Evolutionary conservation across 2,113 vertebrate species (phyloP).

Genomic region (Thunnus maccoyii): DNA sequence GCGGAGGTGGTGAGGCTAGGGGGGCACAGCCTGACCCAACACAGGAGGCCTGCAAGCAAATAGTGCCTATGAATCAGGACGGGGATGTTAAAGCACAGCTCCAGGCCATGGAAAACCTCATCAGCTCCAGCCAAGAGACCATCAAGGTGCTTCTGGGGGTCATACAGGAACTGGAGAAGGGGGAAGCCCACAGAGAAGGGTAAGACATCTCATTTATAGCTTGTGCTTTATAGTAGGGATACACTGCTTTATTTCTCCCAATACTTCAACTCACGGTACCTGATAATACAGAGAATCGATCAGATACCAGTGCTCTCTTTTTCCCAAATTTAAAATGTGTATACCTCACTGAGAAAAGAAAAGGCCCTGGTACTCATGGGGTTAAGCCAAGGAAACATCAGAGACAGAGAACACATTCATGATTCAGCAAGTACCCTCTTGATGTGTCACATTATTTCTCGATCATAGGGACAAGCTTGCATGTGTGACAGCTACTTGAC

Average conservation of each 20-base stretch:
- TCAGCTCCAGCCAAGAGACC: conserved; percentile 99
- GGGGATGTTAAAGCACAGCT: conserved; percentile 98
- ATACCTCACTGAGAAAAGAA: neutral
- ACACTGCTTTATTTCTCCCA: neutral
- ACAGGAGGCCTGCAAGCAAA: conserved; percentile 91
- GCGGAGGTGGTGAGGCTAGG: conserved; percentile 66
- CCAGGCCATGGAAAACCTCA: conserved; percentile 97
- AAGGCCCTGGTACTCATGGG: neutral
- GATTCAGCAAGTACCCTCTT: conserved; percentile 30
- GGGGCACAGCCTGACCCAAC: conserved; percentile 63
- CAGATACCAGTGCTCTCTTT: neutral
- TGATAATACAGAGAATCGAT: neutral
- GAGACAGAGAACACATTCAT: neutral
- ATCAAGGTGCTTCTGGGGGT: conserved; percentile 98
- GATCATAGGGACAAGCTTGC: conserved; percentile 6
- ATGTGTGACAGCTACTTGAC: conserved; percentile 32
- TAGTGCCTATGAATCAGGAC: conserved; percentile 95
- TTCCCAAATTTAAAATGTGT: neutral
- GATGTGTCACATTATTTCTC: conserved; percentile 24
- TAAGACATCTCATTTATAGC: conserved; percentile 81
- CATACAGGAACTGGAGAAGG: conserved; percentile 98
- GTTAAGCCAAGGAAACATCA: conserved; percentile 5
- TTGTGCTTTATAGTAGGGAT: neutral
- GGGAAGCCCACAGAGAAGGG: conserved; percentile 99
- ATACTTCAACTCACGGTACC: neutral